Evolutionary conservation across 2,113 vertebrate species (phyloP).

Genomic region (Epinephelus cyanopodus): DNA sequence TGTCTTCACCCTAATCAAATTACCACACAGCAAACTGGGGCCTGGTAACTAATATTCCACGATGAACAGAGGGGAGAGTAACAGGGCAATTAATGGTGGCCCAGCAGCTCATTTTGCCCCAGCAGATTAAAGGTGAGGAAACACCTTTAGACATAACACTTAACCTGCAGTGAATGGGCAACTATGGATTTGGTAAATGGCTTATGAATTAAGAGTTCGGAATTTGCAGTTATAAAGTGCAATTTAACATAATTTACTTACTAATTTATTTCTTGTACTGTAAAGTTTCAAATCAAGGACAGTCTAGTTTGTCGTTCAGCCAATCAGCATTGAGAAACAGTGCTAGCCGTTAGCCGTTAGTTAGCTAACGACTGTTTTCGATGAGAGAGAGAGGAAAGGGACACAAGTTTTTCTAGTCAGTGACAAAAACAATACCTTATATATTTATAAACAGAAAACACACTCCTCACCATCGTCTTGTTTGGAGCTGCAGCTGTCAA

Average conservation of each 20-base stretch:
- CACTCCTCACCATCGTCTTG: not conserved
- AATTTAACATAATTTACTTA: too few relatives aligned
- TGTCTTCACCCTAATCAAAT: too few relatives aligned
- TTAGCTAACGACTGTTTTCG: not conserved
- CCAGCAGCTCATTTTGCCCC: not conserved
- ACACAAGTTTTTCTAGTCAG: not conserved
- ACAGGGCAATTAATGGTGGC: too few relatives aligned
- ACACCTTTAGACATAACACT: not conserved
- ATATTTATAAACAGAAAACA: too few relatives aligned
- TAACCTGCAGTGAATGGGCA: not conserved
- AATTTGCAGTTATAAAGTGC: too few relatives aligned
- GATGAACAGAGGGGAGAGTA: not conserved
- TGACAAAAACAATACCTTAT: not conserved
- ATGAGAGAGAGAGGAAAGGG: not conserved
- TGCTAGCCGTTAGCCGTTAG: not conserved
- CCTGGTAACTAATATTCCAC: not conserved
- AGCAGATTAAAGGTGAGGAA: not conserved
- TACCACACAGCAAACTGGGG: not conserved
- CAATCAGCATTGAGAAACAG: not conserved
- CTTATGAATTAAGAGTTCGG: not conserved
- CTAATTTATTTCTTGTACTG: too few relatives aligned
- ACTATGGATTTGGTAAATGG: not conserved
- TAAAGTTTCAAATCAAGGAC: too few relatives aligned
- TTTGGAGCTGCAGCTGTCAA: not conserved
- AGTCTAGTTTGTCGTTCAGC: not conserved